A percentile compares a stretch with the other conserved stretches of the same genome.
Conservation (phyloP, 2,113 vertebrate genomes). For the Oncorhynchus masou region DNA sequence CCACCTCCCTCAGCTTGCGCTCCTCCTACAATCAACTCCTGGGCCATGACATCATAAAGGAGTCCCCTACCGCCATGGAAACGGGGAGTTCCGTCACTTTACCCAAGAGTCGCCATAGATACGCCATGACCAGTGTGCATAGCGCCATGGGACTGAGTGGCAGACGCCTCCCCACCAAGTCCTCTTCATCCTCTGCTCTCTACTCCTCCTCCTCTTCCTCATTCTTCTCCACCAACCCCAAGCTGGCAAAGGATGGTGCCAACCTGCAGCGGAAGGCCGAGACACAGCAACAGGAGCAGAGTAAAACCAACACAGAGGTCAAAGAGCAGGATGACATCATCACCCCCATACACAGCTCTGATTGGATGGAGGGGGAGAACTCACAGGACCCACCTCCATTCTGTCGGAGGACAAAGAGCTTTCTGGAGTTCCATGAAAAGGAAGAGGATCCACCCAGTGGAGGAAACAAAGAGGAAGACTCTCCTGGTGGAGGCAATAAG, state of each 20-base stretch:
- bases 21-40: conserved; percentile 94
- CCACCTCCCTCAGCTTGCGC: conserved; percentile 89
- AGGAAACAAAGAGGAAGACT: conserved; percentile 61
- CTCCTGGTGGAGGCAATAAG: conserved; percentile 62
- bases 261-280: conserved; percentile 94
- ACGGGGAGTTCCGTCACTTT: conserved; percentile 81
- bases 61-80: conserved; percentile 69
- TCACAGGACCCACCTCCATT: conserved; percentile 68
- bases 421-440: conserved; percentile 88
- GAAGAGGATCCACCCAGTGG: conserved; percentile 73
- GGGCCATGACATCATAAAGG: conserved; percentile 86
- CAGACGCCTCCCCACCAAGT: conserved; percentile 70
- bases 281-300: conserved; percentile 87
- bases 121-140: conserved; percentile 87
- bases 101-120: conserved; percentile 90
- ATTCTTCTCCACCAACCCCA: conserved; percentile 82
- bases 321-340: conserved; percentile 64
- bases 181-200: conserved; percentile 73
- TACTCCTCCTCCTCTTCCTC: conserved; percentile 63
- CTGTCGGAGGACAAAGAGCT: conserved; percentile 89
- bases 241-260: conserved; percentile 95
- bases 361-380: conserved; percentile 84
- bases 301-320: conserved; percentile 77
- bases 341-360: conserved; percentile 72
- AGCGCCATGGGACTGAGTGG: conserved; percentile 86